phyloP scores from a whole-genome alignment of 2,888 invertebrate species.

The Dromius quadrimaculatus region DNA sequence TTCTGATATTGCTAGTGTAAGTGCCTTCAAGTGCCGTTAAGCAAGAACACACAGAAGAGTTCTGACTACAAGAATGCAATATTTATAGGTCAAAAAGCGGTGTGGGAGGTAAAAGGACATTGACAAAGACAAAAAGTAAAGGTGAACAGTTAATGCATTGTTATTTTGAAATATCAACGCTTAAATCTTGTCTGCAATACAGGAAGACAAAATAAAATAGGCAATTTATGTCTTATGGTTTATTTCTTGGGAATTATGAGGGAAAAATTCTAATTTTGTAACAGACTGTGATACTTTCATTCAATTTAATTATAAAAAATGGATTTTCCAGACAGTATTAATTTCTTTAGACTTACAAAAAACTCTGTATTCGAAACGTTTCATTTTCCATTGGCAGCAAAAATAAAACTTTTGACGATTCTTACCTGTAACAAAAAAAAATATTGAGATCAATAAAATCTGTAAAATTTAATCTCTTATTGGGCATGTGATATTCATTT shows the following conservation, averaged over 20 bases:
- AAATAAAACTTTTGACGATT: too few relatives aligned
- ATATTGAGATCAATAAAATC: not conserved
- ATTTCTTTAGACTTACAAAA: too few relatives aligned
- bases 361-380: too few relatives aligned
- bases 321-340: too few relatives aligned
- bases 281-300: not conserved
- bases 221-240: too few relatives aligned
- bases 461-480: too few relatives aligned
- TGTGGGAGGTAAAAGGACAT: not conserved
- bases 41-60: not conserved
- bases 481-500: too few relatives aligned
- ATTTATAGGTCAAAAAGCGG: constrained; percentile 31
- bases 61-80: constrained; percentile 17
- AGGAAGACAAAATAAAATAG: not conserved
- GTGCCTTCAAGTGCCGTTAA: constrained; percentile 1
- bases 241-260: not conserved
- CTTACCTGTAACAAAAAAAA: constrained; percentile 30
- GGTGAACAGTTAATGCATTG: not conserved
- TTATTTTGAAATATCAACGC: not conserved
- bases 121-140: not conserved
- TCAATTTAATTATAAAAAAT: too few relatives aligned
- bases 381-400: too few relatives aligned
- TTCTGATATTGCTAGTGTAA: too few relatives aligned
- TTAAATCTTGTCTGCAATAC: not conserved
- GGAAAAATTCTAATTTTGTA: not conserved